Conservation (phyloP, 2,888 invertebrate species). For the Unio pictorum region DNA sequence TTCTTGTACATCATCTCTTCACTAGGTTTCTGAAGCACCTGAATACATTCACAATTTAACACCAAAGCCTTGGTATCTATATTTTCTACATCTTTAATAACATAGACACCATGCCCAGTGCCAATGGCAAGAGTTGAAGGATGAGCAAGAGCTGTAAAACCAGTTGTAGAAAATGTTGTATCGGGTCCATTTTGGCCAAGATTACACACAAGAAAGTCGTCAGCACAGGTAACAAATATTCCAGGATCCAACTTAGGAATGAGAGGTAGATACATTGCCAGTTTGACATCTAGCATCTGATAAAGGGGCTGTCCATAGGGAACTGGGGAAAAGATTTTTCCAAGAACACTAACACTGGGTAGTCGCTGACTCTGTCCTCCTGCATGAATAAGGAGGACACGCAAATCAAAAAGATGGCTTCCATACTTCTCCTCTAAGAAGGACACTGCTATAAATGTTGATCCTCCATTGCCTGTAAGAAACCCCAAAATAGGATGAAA, state of each 20-base stretch:
- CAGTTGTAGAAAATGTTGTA: constrained; percentile 48
- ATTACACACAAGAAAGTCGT: constrained; percentile 71
- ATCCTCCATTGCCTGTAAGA: constrained; percentile 72
- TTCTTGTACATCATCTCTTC: constrained; percentile 65
- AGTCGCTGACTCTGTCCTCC: constrained; percentile 74
- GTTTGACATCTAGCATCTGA: constrained; percentile 72
- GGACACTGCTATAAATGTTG: constrained; percentile 68
- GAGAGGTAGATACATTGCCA: constrained; percentile 72
- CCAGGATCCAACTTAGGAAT: constrained; percentile 69
- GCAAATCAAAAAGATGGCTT: constrained; percentile 51
- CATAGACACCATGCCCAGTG: constrained; percentile 73
- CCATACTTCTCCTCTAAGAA: constrained; percentile 60
- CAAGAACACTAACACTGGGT: constrained; percentile 72
- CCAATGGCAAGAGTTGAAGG: constrained; percentile 71
- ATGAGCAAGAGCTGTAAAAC: constrained; percentile 73
- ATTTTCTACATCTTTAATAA: constrained; percentile 57
- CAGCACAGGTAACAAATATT: constrained; percentile 71
- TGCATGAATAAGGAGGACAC: constrained; percentile 71
- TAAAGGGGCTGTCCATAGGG: constrained; percentile 67
- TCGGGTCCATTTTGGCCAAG: constrained; percentile 34
- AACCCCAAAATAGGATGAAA: background rate
- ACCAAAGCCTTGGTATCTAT: constrained; percentile 43
- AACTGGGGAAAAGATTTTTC: constrained; percentile 72
- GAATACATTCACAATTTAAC: constrained; percentile 61
- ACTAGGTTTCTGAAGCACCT: constrained; percentile 73